Evolutionary conservation across 2,113 vertebrate species (phyloP).

Genomic region (Pachypanchax playfairii): DNA sequence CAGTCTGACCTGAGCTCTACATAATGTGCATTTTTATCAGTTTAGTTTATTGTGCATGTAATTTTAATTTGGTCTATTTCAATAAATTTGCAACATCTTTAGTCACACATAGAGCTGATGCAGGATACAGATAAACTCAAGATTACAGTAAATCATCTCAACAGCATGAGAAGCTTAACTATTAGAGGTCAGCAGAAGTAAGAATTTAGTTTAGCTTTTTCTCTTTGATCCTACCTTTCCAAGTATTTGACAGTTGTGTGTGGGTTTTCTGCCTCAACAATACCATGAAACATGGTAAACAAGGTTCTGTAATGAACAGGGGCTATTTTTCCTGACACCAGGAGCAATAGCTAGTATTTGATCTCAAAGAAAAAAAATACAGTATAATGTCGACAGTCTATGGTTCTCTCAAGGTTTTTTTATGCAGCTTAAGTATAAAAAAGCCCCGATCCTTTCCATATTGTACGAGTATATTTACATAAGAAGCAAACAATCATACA

Average conservation of each 20-base stretch:
- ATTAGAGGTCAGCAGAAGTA: too few species aligned
- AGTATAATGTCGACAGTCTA: neutral
- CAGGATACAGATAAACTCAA: too few species aligned
- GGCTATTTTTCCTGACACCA: neutral
- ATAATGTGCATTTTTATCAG: neutral
- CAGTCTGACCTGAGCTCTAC: constrained; percentile 22
- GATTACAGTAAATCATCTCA: neutral
- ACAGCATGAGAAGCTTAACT: neutral
- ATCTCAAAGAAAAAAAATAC: neutral
- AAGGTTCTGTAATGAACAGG: neutral
- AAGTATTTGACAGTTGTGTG: neutral
- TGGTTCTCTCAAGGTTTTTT: neutral
- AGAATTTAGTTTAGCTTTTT: too few species aligned
- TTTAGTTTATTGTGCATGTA: constrained; percentile 10
- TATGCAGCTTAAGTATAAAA: too few species aligned
- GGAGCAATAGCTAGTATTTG: neutral
- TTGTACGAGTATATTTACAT: too few species aligned
- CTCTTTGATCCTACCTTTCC: too few species aligned
- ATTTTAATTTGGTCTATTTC: too few species aligned
- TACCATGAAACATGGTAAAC: constrained; percentile 15
- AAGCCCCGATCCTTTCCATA: too few species aligned
- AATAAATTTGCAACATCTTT: too few species aligned
- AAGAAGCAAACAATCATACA: too few species aligned
- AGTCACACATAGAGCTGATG: neutral
- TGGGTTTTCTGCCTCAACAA: neutral